Base-by-base conservation (phyloP, 1,140 invertebrate genomes). In the Hetaerina americana region DNA sequence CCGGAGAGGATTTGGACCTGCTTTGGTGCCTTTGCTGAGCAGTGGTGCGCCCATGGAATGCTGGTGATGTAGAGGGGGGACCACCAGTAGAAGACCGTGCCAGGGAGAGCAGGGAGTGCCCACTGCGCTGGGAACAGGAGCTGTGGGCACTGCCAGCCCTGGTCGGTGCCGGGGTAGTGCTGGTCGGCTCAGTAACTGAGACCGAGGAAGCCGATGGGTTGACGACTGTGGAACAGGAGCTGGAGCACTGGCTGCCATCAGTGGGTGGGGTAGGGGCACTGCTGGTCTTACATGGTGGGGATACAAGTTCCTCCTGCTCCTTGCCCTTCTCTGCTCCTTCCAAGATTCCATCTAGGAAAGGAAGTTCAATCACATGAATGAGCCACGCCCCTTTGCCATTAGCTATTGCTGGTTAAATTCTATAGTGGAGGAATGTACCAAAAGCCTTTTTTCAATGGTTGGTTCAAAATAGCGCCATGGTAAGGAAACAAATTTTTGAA, bases 191-290 rank as follows among this genome's bases (percentile, higher is more conserved):
- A 18, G 40, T n/a, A n/a, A n/a, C n/a, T 57, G 40, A n/a, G 22
- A 18, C 22, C 15, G 40, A 57, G 22, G 40, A 57, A 57, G 15
- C 22, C 1, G 40, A 57, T 57, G 40, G 40, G 22, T 57, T 87
- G 72, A 92, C 90, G 18, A 92, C 89, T 2, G 91, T 93, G 75
- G 90, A 92, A 77, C 90, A 92, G 27, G 89, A 92, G 57, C 90
- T 92, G 67, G 90, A 92, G 78, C 90, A 92, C 77, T 92, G 91
- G 26, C 90, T 91, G 24, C 89, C 90, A 28, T 86, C 84, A 1
- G 82, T 79, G 5, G 80, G 78, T 0, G 77, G 77, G 15, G 76
- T 74, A 6, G 83, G 81, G 27, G 71, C 79, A 26, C 78, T 76
- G 8, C 22, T 28, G 1, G 69, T 28, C 69, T 25, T 24, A 5